phyloP scores from a whole-genome alignment of 2,888 invertebrate species.

The Rhabditophanes sp. region DNA sequence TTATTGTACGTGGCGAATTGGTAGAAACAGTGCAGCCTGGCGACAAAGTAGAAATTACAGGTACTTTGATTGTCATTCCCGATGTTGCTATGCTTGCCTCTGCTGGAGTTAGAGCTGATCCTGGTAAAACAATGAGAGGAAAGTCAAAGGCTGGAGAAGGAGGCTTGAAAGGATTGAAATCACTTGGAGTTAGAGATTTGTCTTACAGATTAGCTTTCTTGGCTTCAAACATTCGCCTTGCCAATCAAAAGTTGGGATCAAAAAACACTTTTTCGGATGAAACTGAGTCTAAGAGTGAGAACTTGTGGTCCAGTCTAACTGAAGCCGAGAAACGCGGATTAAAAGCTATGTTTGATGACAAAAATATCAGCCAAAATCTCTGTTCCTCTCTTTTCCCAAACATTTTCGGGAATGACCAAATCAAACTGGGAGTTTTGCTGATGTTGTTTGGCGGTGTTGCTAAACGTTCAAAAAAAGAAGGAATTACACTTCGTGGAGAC shows the following conservation, averaged over 20 bases:
- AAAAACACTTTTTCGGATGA: background rate
- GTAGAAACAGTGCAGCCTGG: constrained; percentile 87
- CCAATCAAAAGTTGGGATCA: constrained; percentile 57
- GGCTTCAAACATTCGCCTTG: constrained; percentile 74
- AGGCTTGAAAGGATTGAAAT: constrained; percentile 70
- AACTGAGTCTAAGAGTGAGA: background rate
- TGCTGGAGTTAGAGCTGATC: constrained; percentile 69
- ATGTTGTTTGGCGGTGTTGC: constrained; percentile 94
- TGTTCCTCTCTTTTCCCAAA: constrained; percentile 81
- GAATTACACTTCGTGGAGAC: constrained; percentile 80
- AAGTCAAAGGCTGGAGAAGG: constrained; percentile 54
- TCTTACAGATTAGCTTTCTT: constrained; percentile 77
- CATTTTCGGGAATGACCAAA: constrained; percentile 59
- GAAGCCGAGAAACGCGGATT: constrained; percentile 62
- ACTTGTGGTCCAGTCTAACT: constrained; percentile 28
- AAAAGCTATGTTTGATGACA: constrained; percentile 59
- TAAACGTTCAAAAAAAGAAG: constrained; percentile 60
- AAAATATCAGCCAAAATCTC: constrained; percentile 68
- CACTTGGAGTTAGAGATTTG: constrained; percentile 69
- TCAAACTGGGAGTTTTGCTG: constrained; percentile 69
- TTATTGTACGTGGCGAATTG: constrained; percentile 79
- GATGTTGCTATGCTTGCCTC: constrained; percentile 72
- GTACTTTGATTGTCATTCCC: constrained; percentile 87
- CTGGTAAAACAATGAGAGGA: constrained; percentile 58
- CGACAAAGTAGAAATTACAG: constrained; percentile 74